These are phyloP conservation scores for Microcebus tavaratra DNA, from an alignment of 2,113 vertebrate genomes.

Conservation along the genomic window DNA sequence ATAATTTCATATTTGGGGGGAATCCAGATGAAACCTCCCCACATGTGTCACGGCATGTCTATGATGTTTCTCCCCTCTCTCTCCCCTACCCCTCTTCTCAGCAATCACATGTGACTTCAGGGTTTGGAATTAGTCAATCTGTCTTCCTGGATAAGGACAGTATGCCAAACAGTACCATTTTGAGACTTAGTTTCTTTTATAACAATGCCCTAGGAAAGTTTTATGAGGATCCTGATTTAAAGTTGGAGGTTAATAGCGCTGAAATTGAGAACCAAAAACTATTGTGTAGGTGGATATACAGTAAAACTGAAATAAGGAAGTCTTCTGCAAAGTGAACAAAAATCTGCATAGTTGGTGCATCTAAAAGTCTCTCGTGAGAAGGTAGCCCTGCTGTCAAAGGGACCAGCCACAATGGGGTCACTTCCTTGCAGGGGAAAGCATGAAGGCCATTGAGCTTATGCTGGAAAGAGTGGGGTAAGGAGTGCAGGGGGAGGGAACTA, in stretches of 20 bases:
- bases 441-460: neutral
- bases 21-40: conserved; percentile 66
- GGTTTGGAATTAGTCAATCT: conserved; percentile 66
- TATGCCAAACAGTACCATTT: neutral
- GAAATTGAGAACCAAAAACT: conserved; percentile 69
- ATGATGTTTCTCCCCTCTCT: conserved; percentile 25
- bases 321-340: conserved; percentile 24
- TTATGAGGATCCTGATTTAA: conserved; percentile 63
- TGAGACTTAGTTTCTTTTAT: conserved; percentile 54
- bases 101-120: conserved; percentile 11
- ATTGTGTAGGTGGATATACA: conserved; percentile 60
- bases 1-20: conserved; percentile 61
- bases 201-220: conserved; percentile 64
- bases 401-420: neutral
- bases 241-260: conserved; percentile 41
- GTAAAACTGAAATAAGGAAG: conserved; percentile 76
- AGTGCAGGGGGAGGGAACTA: neutral
- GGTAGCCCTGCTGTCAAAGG: neutral
- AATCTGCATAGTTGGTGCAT: conserved; percentile 33
- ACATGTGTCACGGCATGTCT: neutral
- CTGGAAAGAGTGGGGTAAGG: neutral
- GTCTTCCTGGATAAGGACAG: neutral
- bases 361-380: conserved; percentile 26
- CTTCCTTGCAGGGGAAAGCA: neutral
- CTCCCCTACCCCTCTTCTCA: neutral